Base-by-base conservation (phyloP, 2,797 vertebrate genomes). In the Podarcis siculus region DNA sequence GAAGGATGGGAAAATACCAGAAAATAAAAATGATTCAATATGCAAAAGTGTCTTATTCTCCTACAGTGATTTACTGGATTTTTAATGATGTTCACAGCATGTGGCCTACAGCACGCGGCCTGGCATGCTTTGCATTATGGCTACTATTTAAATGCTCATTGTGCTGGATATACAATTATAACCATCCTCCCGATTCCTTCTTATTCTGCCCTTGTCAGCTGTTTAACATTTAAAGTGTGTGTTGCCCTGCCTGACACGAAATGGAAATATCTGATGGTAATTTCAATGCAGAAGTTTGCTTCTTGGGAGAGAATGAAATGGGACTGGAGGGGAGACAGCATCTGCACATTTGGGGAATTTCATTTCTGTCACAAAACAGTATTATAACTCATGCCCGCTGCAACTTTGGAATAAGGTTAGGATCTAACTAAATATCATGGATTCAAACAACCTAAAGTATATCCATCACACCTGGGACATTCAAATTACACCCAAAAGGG, bases 41-140 rank as follows among this genome's bases (percentile, higher is more conserved):
- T 17, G 2, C 37, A 84, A 90, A 91, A 55, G 71, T 91, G 30
- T 49, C 84, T 94, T 87, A 91, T 94, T 93, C 89, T 89, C 91
- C 93, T 88, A 93, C 90, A 94, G 87, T 83, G 64, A 77, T 75
- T 92, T 73, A 86, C 76, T 93, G 72, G 58, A 30, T 39, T 58
- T 92, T 92, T 91, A 94, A 93, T 87, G 84, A 93, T 91, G 93
- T 94, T 93, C 93, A 88, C 93, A 94, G 94, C 89, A 84, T 55
- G 92, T 89, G 81, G 21, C 89, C 87, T 93, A 49, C 88, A 89
- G 86, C 87, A 89, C 78, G 77, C 87, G 88, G 73, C 67, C 81
- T 45, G 69, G 91, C 85, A 86, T 0, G 89, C 83, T 91, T 92
- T 80, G 88, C 82, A 79, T 86, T 32, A 45, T 35, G 71, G 58